phyloP scores from a whole-genome alignment of 2,113 vertebrate species.

The Mobula hypostoma region DNA sequence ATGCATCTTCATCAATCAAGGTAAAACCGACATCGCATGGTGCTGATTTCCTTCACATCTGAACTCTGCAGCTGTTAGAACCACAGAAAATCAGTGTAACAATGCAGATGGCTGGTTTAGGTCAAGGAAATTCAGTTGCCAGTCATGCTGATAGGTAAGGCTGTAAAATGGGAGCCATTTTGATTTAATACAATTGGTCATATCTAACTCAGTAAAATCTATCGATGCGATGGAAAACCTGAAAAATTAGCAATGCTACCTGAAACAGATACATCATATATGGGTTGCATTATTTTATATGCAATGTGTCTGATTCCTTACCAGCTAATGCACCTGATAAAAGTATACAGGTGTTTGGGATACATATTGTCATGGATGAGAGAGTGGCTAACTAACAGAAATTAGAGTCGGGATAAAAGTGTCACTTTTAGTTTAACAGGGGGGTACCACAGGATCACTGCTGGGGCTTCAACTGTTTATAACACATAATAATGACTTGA shows the following conservation, averaged over 20 bases:
- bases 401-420: no score
- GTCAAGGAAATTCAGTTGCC: not conserved
- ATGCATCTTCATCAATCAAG: conserved; percentile 84
- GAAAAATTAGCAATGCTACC: not conserved
- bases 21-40: conserved; percentile 55
- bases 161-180: not conserved
- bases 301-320: not conserved
- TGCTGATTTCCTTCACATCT: not conserved
- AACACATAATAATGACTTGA: no score
- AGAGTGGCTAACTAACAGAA: no score
- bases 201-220: not conserved
- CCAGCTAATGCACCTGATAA: not conserved
- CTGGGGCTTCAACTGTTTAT: no score
- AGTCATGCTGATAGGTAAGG: no score
- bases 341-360: no score
- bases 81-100: no score
- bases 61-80: not conserved
- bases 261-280: not conserved
- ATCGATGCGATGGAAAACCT: not conserved
- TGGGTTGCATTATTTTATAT: not conserved
- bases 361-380: no score
- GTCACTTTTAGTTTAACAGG: no score
- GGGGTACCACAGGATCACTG: no score
- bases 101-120: not conserved
- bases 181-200: not conserved